Percentiles rank a stretch among this genome's conserved stretches.
Evolutionary conservation across 2,888 invertebrate species (phyloP).

Genomic region (Nomada fabriciana): DNA sequence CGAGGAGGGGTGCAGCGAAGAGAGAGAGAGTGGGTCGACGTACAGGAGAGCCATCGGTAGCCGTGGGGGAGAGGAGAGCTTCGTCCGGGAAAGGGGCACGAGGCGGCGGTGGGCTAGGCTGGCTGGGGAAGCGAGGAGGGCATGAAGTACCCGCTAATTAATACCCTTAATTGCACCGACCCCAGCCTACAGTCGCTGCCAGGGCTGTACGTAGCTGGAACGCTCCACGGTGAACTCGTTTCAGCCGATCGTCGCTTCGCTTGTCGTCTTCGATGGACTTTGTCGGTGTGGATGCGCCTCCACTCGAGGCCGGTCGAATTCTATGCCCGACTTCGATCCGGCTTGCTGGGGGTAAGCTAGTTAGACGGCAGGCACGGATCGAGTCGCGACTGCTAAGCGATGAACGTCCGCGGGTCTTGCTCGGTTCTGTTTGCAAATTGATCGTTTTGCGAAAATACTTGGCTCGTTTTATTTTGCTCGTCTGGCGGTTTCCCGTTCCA

Average conservation of each 20-base stretch:
- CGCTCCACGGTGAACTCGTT: conserved; percentile 66
- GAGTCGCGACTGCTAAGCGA: conserved; percentile 2
- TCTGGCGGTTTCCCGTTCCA: too few relatives aligned
- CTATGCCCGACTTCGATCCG: conserved; percentile 57
- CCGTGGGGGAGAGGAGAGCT: conserved; percentile 55
- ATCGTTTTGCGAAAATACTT: too few relatives aligned
- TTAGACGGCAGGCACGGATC: conserved; percentile 26
- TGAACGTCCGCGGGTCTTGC: background rate
- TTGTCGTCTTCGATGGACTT: conserved; percentile 60
- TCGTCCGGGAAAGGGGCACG: conserved; percentile 43
- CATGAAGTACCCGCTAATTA: conserved; percentile 83
- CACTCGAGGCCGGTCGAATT: conserved; percentile 53
- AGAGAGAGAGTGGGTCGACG: conserved; percentile 46
- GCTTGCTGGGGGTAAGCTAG: conserved; percentile 25
- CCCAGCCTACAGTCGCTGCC: conserved; percentile 73
- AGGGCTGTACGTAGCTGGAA: conserved; percentile 72
- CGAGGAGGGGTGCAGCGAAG: conserved; percentile 58
- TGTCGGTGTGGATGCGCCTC: conserved; percentile 45
- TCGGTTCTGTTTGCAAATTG: background rate
- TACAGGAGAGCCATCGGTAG: conserved; percentile 18
- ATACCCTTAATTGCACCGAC: conserved; percentile 84
- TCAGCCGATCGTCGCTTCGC: conserved; percentile 66
- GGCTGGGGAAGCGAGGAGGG: conserved; percentile 59
- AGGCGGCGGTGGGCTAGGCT: conserved; percentile 48
- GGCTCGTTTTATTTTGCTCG: too few relatives aligned